phyloP scores from a whole-genome alignment of 2,113 vertebrate species.

The Megaceryle torquata region DNA sequence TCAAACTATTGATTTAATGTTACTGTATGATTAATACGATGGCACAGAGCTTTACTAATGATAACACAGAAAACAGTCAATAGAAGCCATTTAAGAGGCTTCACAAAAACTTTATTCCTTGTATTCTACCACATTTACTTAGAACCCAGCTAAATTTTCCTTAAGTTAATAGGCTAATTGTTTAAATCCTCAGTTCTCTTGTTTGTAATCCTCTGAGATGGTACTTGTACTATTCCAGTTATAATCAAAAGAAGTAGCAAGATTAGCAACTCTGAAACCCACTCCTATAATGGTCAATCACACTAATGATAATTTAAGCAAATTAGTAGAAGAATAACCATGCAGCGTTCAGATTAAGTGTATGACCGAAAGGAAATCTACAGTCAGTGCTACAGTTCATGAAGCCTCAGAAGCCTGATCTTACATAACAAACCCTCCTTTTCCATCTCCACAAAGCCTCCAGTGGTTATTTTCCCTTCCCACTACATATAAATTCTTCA shows the following conservation, averaged over 20 bases:
- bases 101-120: not conserved
- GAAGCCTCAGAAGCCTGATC: not conserved
- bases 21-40: fast-evolving
- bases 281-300: not conserved
- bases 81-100: not conserved
- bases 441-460: not conserved
- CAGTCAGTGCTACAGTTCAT: not conserved
- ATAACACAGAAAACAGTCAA: not conserved
- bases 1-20: not conserved
- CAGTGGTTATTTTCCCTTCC: not conserved
- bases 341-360: not conserved
- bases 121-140: not conserved
- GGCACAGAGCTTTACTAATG: not conserved
- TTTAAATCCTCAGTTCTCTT: not conserved
- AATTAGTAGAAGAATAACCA: conserved; percentile 21
- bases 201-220: fast-evolving
- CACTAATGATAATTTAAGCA: conserved; percentile 14
- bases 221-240: not conserved
- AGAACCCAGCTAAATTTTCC: not conserved
- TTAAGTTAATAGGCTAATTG: not conserved
- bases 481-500: not conserved
- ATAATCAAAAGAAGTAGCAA: not conserved
- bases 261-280: not conserved
- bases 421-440: not conserved
- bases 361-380: not conserved